Evolutionary conservation across 2,888 invertebrate genomes (phyloP).

Genomic region (Augochlorella aurata): DNA sequence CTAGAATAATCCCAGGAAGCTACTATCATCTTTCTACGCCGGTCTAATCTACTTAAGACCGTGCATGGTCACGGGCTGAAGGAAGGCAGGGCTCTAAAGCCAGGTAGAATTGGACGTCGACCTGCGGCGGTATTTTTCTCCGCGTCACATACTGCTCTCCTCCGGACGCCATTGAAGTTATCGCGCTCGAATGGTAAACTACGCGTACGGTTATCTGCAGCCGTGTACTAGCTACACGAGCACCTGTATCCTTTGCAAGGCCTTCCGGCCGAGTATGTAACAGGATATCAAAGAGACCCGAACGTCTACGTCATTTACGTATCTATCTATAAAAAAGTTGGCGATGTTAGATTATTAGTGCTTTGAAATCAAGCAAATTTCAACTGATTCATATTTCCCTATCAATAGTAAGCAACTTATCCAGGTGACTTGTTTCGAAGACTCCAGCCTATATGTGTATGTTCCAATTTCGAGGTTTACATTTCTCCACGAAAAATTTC

Average conservation of each 20-base stretch:
- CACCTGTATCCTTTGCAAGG: background rate
- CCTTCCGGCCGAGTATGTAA: background rate
- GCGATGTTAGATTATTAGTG: too few species aligned
- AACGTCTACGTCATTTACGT: background rate
- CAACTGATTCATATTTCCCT: too few species aligned
- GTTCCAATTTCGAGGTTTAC: too few species aligned
- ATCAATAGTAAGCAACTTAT: too few species aligned
- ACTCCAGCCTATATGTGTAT: too few species aligned
- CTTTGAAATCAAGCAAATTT: too few species aligned
- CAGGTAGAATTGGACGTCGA: slow-evolving; percentile 45
- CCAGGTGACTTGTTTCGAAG: too few species aligned
- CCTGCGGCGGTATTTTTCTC: slow-evolving; percentile 26
- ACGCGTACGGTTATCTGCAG: background rate
- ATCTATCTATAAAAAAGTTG: too few species aligned
- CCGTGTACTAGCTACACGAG: background rate
- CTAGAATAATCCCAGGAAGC: slow-evolving; percentile 41
- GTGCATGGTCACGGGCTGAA: slow-evolving; percentile 22
- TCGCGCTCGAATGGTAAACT: slow-evolving; percentile 14
- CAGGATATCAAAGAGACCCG: background rate
- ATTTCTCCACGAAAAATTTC: too few species aligned
- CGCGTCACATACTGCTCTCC: background rate
- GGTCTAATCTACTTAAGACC: slow-evolving; percentile 59
- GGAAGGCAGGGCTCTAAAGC: slow-evolving; percentile 33
- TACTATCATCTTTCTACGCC: slow-evolving; percentile 45
- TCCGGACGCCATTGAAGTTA: background rate